A percentile compares a stretch with the other conserved stretches of the same genome.
Evolutionary conservation across 2,888 invertebrate species (phyloP).

Genomic region (Leucoma salicis): DNA sequence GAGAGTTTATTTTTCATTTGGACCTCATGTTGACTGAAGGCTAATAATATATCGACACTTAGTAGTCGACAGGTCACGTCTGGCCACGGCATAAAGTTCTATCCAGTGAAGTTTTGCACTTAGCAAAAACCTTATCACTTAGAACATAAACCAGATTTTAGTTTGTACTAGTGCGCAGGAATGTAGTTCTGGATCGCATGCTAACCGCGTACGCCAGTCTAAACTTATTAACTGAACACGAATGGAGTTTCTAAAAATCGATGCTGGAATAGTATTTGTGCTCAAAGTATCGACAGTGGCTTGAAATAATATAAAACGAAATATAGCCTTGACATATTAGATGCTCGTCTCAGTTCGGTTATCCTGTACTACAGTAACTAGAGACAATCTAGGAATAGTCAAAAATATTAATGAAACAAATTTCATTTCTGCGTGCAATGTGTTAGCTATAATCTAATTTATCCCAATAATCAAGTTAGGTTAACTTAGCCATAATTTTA

Average conservation of each 20-base stretch:
- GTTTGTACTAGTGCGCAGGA: not conserved
- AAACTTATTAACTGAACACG: constrained; percentile 55
- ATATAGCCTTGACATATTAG: no score
- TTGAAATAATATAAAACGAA: no score
- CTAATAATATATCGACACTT: constrained; percentile 31
- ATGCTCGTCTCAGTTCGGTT: no score
- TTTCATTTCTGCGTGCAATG: no score
- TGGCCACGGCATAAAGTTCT: constrained; percentile 31
- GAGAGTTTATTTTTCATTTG: not conserved
- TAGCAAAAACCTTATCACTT: constrained; percentile 1
- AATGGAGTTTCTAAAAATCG: constrained; percentile 36
- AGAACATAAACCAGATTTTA: constrained; percentile 12
- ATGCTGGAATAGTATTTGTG: no score
- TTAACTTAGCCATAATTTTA: no score
- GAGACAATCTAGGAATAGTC: no score
- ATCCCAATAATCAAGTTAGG: no score
- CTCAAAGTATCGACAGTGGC: no score
- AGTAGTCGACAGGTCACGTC: constrained; percentile 40
- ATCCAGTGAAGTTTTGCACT: constrained; percentile 11
- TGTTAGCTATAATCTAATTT: no score
- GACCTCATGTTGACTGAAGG: not conserved
- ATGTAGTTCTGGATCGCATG: constrained; percentile 25
- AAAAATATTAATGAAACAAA: no score
- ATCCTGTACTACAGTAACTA: no score
- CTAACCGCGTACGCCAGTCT: constrained; percentile 46